phyloP scores from a whole-genome alignment of 2,888 invertebrate species.

The Drosophila nigritarsus region DNA sequence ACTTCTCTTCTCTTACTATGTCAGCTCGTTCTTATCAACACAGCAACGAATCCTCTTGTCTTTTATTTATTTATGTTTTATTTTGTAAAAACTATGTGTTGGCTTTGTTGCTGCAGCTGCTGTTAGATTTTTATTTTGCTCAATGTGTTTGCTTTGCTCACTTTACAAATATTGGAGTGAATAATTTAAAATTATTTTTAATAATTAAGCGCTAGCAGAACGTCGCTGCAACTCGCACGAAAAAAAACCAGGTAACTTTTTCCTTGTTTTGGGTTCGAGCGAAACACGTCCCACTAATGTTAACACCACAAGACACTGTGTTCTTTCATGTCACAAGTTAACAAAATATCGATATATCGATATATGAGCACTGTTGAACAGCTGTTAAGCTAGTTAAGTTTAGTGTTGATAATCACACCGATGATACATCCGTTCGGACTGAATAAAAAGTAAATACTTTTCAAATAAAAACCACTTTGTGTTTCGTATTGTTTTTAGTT shows the following conservation, averaged over 20 bases:
- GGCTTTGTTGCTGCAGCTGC: background rate
- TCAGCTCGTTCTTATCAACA: conserved; percentile 16
- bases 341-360: conserved; percentile 20
- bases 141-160: background rate
- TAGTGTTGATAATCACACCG: conserved; percentile 20
- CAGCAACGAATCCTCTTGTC: conserved; percentile 4
- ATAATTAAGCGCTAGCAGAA: conserved; percentile 42
- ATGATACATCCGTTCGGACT: background rate
- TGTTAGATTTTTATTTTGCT: background rate
- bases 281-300: conserved; percentile 29
- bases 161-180: conserved; percentile 10
- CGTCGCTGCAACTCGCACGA: conserved; percentile 43
- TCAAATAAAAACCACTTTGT: background rate
- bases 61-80: conserved; percentile 6
- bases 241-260: conserved; percentile 30
- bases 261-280: conserved; percentile 49
- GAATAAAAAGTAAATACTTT: background rate
- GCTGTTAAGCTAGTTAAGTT: conserved; percentile 8
- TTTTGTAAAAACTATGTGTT: conserved; percentile 3
- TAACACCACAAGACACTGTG: conserved; percentile 26
- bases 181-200: background rate
- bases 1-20: background rate
- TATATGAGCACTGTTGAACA: conserved; percentile 24
- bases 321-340: conserved; percentile 6
- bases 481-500: background rate